Base-by-base conservation (phyloP, 2,888 invertebrate species). In the Drosophila ochracea region DNA sequence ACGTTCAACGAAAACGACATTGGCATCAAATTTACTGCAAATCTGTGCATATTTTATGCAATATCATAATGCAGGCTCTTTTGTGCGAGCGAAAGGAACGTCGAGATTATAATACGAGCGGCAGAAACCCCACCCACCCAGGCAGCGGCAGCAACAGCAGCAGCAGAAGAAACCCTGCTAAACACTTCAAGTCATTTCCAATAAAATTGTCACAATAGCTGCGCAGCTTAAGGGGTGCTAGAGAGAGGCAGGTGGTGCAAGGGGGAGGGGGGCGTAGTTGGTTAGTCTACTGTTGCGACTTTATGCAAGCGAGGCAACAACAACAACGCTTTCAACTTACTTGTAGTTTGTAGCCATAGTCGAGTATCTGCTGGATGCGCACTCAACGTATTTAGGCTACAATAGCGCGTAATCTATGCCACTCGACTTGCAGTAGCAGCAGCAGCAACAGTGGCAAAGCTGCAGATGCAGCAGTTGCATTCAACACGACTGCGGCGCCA, bases 321-420 rank as follows among this genome's bases (percentile, higher is more conserved):
- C 33, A 33, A 33, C 10, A 10, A 41, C 47, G 41, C 58, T 66
- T 62, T 60, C 41, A 54, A 50, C 60, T 60, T 53, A 50, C 60
- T 63, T 57, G 60, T 68, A 70, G 35, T 57, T 79, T 66, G 67
- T 49, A 43, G 67, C 54, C 25, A 25, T 25, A 47, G 64, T 49
- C 37, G 61, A 52, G 65, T 68, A 73, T 73, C 74, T 61, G 58
- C 43, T 70, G 80, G 62, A 73, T 73, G 68, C 72, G 71, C 69
- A 73, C 73, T 63, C 59, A 74, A 70, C 75, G 78, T 66, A 74
- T 85, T 85, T 85, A 67, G 86, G 79, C 55, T 82, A 82, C 82
- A 82, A 82, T 78, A 58, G 86, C 66, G 83, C 74, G 80, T 83
- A 83, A 83, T 85, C 82, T 83, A 85, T 85, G 72, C 81, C 72